Conservation (phyloP, 37 sponge, comb jelly and placozoan genomes). For the Amphimedon queenslandica region DNA sequence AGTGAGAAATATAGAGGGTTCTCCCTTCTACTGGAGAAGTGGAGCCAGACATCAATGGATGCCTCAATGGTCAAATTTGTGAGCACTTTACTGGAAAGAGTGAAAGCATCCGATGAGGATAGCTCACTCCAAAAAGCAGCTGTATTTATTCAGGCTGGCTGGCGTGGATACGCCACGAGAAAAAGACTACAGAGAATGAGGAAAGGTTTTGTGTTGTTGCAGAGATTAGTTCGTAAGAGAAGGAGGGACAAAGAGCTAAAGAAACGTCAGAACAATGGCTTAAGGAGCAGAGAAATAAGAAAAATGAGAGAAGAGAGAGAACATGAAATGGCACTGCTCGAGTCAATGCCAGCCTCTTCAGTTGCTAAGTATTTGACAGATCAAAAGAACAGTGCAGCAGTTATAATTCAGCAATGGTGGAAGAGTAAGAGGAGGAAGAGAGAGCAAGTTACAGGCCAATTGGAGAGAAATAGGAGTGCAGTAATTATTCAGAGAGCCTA, state of each 20-base stretch:
- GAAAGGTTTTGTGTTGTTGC: slow-evolving; percentile 49
- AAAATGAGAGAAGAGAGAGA: slow-evolving; percentile 8
- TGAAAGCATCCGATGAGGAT: neutral
- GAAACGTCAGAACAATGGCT: neutral
- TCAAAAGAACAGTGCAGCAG: slow-evolving; percentile 31
- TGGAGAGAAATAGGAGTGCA: slow-evolving; percentile 5
- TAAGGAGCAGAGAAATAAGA: neutral
- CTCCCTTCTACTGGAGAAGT: slow-evolving; percentile 8
- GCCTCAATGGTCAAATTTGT: slow-evolving; percentile 1
- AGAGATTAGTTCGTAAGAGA: slow-evolving; percentile 35
- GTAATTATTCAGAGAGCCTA: slow-evolving; percentile 36
- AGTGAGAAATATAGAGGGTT: slow-evolving; percentile 27
- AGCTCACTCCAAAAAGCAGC: slow-evolving; percentile 23
- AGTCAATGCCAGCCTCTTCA: slow-evolving; percentile 49
- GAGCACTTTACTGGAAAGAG: neutral
- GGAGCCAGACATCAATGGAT: neutral
- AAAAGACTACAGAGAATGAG: slow-evolving; percentile 23
- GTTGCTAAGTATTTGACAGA: slow-evolving; percentile 19
- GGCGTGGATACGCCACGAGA: slow-evolving; percentile 51
- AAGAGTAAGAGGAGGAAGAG: neutral
- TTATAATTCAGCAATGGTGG: slow-evolving; percentile 57
- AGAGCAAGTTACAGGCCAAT: neutral
- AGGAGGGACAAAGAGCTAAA: neutral
- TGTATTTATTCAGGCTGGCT: slow-evolving; percentile 50
- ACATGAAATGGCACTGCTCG: slow-evolving; percentile 43